Percentiles rank a stretch among this genome's conserved stretches.
Conservation (phyloP, 2,113 vertebrate species). For the Malurus alboscapulatus region DNA sequence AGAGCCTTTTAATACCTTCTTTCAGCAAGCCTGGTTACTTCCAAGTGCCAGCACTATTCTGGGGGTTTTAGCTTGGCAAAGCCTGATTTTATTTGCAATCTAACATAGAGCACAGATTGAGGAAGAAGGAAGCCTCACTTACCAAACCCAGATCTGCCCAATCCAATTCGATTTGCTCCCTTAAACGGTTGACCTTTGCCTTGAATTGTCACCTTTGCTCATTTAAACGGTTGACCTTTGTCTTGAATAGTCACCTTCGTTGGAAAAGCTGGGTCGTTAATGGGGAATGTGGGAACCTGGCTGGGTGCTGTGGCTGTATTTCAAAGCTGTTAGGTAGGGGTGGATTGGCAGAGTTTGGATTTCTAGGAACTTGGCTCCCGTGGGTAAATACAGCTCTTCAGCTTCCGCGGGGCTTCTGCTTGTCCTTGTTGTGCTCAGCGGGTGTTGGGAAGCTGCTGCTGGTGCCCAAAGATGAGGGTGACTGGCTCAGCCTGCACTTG, state of each 20-base stretch:
- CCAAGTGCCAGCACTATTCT: neutral
- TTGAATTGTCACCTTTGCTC: neutral
- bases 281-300: neutral
- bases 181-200: neutral
- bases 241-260: neutral
- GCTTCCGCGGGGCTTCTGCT: neutral
- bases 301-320: neutral
- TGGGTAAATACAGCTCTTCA: neutral
- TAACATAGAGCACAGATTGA: neutral
- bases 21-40: neutral
- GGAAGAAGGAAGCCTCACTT: neutral
- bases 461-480: slow-evolving; percentile 84
- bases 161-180: no score
- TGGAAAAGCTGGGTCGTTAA: neutral
- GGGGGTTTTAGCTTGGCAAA: neutral
- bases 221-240: neutral
- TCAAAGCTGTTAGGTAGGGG: neutral
- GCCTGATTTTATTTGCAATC: neutral
- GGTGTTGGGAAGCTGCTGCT: slow-evolving; percentile 76
- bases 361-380: neutral
- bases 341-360: neutral
- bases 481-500: slow-evolving; percentile 78
- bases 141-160: neutral
- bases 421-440: neutral
- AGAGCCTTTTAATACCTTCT: neutral